Evolutionary conservation across 64 coral and sea anemone species (phyloP), one percentile per base, ranked within the genome.

Genomic region (Pocillopora damicornis): DNA sequence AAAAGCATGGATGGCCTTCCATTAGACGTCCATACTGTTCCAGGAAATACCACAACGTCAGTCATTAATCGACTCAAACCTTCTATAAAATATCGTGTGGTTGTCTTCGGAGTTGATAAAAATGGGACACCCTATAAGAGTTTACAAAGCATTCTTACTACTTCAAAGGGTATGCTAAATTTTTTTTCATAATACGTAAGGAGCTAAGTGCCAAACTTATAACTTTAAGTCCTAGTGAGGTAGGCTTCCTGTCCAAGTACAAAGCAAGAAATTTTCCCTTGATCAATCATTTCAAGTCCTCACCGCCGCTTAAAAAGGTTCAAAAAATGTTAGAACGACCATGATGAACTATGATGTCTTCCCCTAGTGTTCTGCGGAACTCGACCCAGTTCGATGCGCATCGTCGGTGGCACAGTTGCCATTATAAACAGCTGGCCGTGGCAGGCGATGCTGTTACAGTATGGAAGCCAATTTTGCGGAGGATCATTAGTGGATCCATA

Each of bases 321-420:
- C 42, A 51, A 2, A 7, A 2, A 51, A 51, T 51, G 42, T 51
- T 51, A 51, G 7, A 51, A 51, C 2, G 42, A 51, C 42, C 42
- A 51, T 51, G 42, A 51, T 51, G 7, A 51, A 51, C 42, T 51
- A 51, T 51, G 3, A 51, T 51, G 42, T 51, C 7, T 51, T 7
- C 42, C 42, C 22, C 15, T 45, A 71, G 36, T 22, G n/a, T 56
- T 68, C 11, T 85, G 81, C 3, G 81, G 81, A 16, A 61, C 16
- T 11, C 63, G 69, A 68, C 81, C 81, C 66, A 51, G 81, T 63
- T 68, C 15, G 68, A 71, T 20, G 10, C 35, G 81, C 66, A 85
- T 85, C 51, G 81, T 85, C 6, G 81, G 81, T 63, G 81, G 81
- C 35, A 68, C 81, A 35, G 81, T 56, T 13, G 81, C 81, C 20